Evolutionary conservation across 1,140 invertebrate species (phyloP), one percentile per base, ranked within the genome.

Genomic region (Phocides pigmalion): DNA sequence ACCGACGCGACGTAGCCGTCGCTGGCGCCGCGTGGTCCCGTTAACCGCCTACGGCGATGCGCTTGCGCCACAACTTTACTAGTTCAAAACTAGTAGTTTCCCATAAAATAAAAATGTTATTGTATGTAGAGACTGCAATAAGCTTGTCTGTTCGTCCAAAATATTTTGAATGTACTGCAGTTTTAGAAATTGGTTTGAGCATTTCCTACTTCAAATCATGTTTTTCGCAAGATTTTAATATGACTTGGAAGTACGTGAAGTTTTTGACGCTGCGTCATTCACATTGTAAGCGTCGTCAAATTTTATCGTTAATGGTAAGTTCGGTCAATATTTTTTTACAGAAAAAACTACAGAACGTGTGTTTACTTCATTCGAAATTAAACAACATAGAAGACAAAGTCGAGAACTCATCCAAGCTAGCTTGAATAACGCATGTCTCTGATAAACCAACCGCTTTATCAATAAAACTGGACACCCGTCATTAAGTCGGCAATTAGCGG

Each of bases 11-110:
- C 28, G 35, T 51, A 17, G 53, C 44, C n/a, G n/a, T n/a, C n/a
- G 51, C 66, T 62, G 77, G 77, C 77, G 77, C 74, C 77, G 59
- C 28, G n/a, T n/a, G 35, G 28, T 71, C 59, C 77, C 77, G 77
- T 77, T 80, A 80, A 6, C 51, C 77, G 77, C 77, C 77, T 67
- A 75, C 76, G 59, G n/a, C 64, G 46, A 44, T 51, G 49, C 44
- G 58, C 54, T 63, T 66, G 54, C 66, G 64, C 61, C 59, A 64
- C 53, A 44, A 35, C 58, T 50, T 39, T 39, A 32, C 28, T 32
- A 39, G 35, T 39, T 62, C 47, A 20, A 47, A 64, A 66, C 63
- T 64, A 56, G 66, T 51, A 54, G 35, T 75, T 66, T 69, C 47
- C 69, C 67, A 72, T 53, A 32, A 53, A 51, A 51, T 42, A 42